phyloP scores from a whole-genome alignment of 2,888 invertebrate species.

The Pterostichus niger region DNA sequence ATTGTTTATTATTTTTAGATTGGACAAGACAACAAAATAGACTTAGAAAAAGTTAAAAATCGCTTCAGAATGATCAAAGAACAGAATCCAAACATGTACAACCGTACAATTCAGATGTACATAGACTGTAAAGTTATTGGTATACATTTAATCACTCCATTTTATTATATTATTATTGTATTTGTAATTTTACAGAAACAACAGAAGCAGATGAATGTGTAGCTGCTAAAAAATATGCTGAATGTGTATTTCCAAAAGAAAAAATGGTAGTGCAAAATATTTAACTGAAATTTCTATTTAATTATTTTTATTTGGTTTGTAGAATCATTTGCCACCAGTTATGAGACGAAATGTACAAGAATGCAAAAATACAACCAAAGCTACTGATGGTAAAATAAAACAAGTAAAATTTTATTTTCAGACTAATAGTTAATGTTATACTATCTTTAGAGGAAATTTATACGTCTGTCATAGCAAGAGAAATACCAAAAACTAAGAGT shows the following conservation, averaged over 20 bases:
- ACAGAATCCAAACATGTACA: conserved; percentile 33
- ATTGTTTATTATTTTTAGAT: conserved; percentile 19
- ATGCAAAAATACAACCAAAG: conserved; percentile 23
- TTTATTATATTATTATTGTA: not conserved
- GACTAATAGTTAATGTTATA: not conserved
- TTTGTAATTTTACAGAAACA: conserved; percentile 14
- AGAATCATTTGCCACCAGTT: conserved; percentile 17
- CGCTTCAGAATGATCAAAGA: conserved; percentile 28
- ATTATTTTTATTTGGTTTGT: not conserved
- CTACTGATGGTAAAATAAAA: conserved; percentile 33
- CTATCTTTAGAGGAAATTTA: conserved; percentile 32
- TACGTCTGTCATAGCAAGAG: not conserved
- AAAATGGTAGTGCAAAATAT: conserved; percentile 19
- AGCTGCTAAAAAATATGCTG: conserved; percentile 49
- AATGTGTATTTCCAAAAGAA: conserved; percentile 53
- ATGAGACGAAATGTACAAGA: conserved; percentile 25
- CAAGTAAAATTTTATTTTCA: not conserved
- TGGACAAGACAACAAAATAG: conserved; percentile 21
- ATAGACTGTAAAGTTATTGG: conserved; percentile 31
- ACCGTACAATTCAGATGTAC: conserved; percentile 9
- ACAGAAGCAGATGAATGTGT: conserved; percentile 39
- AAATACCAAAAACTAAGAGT: conserved; percentile 34
- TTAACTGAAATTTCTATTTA: not conserved
- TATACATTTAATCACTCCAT: conserved; percentile 4
- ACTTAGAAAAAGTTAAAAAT: conserved; percentile 20